Evolutionary conservation across 2,113 vertebrate genomes (phyloP).

Genomic region (Ramphastos sulfuratus): DNA sequence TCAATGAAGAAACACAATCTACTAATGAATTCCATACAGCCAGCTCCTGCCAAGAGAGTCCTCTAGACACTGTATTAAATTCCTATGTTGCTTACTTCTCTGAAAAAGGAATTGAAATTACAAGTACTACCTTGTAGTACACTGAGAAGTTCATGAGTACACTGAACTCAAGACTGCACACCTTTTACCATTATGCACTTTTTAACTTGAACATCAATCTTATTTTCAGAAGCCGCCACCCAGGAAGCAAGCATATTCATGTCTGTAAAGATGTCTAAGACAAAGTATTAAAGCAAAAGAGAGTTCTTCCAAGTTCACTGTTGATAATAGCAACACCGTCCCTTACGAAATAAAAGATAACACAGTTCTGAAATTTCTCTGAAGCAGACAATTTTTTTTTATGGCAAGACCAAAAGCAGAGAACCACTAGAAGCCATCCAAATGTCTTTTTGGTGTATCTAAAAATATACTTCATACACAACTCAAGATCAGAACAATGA

Average conservation of each 20-base stretch:
- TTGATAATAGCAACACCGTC: background rate
- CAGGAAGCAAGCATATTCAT: background rate
- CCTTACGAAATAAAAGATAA: background rate
- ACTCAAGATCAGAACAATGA: background rate
- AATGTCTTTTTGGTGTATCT: background rate
- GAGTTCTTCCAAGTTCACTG: background rate
- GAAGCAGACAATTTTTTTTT: background rate
- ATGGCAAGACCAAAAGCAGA: background rate
- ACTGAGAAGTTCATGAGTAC: background rate
- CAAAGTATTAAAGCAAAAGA: background rate
- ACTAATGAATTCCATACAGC: background rate
- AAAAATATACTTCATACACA: background rate
- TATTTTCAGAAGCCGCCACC: background rate
- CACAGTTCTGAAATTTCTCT: background rate
- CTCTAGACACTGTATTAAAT: background rate
- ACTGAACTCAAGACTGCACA: background rate
- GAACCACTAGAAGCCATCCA: background rate
- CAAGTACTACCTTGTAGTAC: background rate
- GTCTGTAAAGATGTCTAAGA: background rate
- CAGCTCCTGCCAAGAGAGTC: background rate
- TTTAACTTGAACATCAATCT: background rate
- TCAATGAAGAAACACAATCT: background rate
- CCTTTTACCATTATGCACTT: background rate
- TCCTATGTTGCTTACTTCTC: background rate
- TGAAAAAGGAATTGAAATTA: background rate